Conservation (phyloP, 2,888 invertebrate genomes). For the Neocrepidodera transversa region DNA sequence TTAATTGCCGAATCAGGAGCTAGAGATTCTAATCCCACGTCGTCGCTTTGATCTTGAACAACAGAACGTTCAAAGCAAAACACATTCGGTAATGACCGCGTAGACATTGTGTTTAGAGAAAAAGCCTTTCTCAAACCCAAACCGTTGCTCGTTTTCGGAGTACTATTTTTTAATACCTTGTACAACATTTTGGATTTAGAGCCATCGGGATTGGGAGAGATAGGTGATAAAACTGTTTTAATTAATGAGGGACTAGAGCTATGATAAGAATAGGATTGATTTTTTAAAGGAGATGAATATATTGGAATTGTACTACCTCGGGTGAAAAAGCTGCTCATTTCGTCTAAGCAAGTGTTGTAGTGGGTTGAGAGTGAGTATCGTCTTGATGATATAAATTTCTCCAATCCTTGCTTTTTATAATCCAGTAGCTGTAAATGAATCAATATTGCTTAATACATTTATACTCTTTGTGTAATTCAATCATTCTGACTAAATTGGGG, state of each 20-base stretch:
- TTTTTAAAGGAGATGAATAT: slow-evolving; percentile 29
- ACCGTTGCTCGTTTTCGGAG: slow-evolving; percentile 11
- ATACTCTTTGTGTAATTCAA: too few relatives aligned
- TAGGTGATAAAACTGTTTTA: slow-evolving; percentile 20
- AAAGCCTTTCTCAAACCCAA: slow-evolving; percentile 21
- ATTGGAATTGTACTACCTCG: slow-evolving; percentile 39
- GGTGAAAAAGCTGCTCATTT: slow-evolving; percentile 28
- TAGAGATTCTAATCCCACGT: slow-evolving; percentile 1
- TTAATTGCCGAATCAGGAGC: slow-evolving; percentile 8
- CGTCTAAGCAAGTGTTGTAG: slow-evolving; percentile 34
- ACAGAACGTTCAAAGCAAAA: slow-evolving; percentile 26
- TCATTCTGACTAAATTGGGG: too few relatives aligned
- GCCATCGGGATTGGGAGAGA: slow-evolving; percentile 16
- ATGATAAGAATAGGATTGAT: slow-evolving; percentile 3
- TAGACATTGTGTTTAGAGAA: slow-evolving; percentile 29
- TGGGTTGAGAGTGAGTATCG: slow-evolving; percentile 34
- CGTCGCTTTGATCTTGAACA: slow-evolving; percentile 34
- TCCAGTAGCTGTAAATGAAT: slow-evolving; percentile 40
- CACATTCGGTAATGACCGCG: slow-evolving; percentile 28
- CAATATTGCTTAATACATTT: too few relatives aligned
- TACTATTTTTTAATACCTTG: slow-evolving; percentile 19
- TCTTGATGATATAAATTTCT: slow-evolving; percentile 35
- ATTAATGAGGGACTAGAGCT: slow-evolving; percentile 19
- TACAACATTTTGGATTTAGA: slow-evolving; percentile 17
- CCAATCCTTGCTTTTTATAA: slow-evolving; percentile 38